phyloP scores from a whole-genome alignment of 2,113 vertebrate genomes.

The Pipra filicauda region DNA sequence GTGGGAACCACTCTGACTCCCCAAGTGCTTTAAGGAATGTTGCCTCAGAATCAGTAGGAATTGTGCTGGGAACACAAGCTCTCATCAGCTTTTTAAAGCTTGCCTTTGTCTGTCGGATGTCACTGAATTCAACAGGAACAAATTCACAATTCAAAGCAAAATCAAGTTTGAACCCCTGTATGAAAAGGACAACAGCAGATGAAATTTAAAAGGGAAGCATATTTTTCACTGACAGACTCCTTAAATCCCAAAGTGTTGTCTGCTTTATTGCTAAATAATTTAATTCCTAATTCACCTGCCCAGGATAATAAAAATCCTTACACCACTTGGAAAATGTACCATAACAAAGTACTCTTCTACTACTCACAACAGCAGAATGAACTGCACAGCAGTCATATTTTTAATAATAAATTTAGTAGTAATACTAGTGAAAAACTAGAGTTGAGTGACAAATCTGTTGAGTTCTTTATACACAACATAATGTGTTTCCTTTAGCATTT shows the following conservation, averaged over 20 bases:
- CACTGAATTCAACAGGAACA: constrained; percentile 95
- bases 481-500: neutral
- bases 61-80: constrained; percentile 90
- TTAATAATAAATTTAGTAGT: neutral
- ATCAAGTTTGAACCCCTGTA: constrained; percentile 91
- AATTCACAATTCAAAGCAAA: constrained; percentile 93
- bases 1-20: constrained; percentile 95
- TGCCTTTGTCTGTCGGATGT: constrained; percentile 90
- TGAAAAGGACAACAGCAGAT: constrained; percentile 42
- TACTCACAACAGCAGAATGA: neutral
- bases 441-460: neutral
- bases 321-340: neutral
- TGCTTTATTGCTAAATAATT: neutral
- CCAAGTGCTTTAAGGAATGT: constrained; percentile 92
- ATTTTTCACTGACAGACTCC: neutral
- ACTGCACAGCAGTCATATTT: neutral
- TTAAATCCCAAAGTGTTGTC: neutral
- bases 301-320: neutral
- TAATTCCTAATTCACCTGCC: neutral
- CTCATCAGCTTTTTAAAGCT: constrained; percentile 96
- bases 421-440: neutral
- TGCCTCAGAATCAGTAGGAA: constrained; percentile 84
- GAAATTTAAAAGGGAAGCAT: neutral
- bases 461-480: neutral
- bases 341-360: neutral